Evolutionary conservation across 1,140 invertebrate genomes (phyloP).

Genomic region (Adelges cooleyi): DNA sequence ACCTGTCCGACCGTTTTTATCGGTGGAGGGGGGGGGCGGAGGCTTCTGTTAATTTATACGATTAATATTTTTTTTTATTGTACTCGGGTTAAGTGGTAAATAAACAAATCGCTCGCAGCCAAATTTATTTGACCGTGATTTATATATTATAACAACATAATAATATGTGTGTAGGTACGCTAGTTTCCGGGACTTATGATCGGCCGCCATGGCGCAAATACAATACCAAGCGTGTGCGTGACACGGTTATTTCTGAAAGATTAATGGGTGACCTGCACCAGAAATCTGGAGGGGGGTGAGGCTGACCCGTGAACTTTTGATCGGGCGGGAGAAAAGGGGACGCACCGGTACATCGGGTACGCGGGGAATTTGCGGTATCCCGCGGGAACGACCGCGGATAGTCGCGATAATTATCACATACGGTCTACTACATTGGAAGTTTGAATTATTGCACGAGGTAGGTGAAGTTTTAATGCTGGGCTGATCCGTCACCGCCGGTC

Average conservation of each 20-base stretch:
- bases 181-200: no score
- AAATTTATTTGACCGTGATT: no score
- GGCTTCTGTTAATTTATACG: not conserved
- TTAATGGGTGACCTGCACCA: constrained; percentile 4
- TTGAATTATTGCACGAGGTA: not conserved
- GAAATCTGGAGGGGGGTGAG: not conserved
- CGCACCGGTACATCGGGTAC: not conserved
- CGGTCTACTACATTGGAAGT: not conserved
- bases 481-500: no score
- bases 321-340: not conserved
- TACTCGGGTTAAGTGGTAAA: no score
- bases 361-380: not conserved
- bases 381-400: not conserved
- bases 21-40: not conserved
- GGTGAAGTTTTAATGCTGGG: no score
- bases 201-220: no score
- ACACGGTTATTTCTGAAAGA: constrained; percentile 1
- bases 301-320: not conserved
- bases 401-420: constrained; percentile 11
- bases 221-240: not conserved
- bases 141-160: no score
- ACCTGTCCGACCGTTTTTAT: no score
- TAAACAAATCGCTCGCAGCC: no score
- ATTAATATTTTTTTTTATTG: no score
- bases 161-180: no score